phyloP scores from a whole-genome alignment of 2,888 invertebrate genomes.

The Ornithoptera alexandrae region DNA sequence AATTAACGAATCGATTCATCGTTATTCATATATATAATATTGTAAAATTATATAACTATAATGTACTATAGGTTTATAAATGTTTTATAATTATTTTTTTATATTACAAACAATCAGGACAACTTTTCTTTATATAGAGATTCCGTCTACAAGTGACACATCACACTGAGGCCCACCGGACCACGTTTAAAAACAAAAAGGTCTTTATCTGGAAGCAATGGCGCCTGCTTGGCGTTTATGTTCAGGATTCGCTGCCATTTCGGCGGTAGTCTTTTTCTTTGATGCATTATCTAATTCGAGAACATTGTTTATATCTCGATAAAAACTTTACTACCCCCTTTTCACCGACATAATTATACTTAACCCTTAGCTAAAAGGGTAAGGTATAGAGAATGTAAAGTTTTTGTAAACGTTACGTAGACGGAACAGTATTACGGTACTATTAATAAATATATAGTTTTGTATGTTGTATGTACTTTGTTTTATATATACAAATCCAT shows the following conservation, averaged over 20 bases:
- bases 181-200: conserved; percentile 47
- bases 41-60: too few species aligned
- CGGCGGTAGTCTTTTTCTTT: conserved; percentile 47
- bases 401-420: not conserved
- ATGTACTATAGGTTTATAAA: too few species aligned
- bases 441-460: too few species aligned
- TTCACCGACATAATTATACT: conserved; percentile 3
- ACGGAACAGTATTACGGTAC: not conserved
- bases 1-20: too few species aligned
- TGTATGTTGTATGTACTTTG: not conserved
- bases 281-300: conserved; percentile 25
- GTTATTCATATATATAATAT: too few species aligned
- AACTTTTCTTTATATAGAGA: conserved; percentile 4
- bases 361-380: conserved; percentile 7
- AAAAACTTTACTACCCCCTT: conserved; percentile 15
- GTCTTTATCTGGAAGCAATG: conserved; percentile 47
- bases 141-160: conserved; percentile 30
- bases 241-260: conserved; percentile 46
- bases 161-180: conserved; percentile 39
- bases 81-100: not conserved
- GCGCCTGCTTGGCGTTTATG: conserved; percentile 56
- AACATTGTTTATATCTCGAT: conserved; percentile 15
- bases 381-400: not conserved
- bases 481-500: not conserved
- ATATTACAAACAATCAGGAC: conserved; percentile 2